phyloP scores from a whole-genome alignment of 2,797 vertebrate genomes.

The Notolabrus celidotus region DNA sequence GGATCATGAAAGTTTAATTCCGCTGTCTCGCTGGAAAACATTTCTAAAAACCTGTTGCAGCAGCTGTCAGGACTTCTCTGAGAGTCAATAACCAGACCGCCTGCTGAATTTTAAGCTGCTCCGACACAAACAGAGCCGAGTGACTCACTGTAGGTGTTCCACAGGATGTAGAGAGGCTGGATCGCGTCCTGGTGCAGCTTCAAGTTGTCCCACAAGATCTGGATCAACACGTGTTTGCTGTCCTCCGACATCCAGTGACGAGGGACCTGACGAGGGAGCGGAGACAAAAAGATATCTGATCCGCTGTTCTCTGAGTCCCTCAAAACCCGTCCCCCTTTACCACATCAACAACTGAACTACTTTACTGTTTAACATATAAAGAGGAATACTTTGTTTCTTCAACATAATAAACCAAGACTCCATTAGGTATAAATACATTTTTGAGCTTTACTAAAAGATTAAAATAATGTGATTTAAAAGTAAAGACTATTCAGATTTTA shows the following conservation, averaged over 20 bases:
- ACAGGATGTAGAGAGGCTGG: constrained; percentile 96
- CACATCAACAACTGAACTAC: too few relatives aligned
- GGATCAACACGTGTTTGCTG: constrained; percentile 97
- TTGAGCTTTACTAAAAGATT: too few relatives aligned
- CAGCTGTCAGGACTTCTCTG: background rate
- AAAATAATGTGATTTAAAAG: too few relatives aligned
- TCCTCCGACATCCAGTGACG: constrained; percentile 95
- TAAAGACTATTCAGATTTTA: too few relatives aligned
- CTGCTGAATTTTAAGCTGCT: background rate
- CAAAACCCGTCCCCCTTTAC: too few relatives aligned
- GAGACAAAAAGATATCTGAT: background rate
- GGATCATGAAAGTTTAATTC: background rate
- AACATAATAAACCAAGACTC: too few relatives aligned
- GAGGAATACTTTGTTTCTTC: too few relatives aligned
- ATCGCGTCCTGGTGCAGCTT: constrained; percentile 95
- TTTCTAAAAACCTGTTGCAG: background rate
- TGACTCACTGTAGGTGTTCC: constrained; percentile 94
- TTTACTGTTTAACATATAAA: too few relatives aligned
- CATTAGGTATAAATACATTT: too few relatives aligned
- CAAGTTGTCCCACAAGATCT: constrained; percentile 98
- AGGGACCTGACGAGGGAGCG: constrained; percentile 83
- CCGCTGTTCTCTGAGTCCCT: too few relatives aligned
- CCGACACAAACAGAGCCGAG: background rate
- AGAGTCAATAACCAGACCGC: background rate
- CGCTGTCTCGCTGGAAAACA: too few relatives aligned